A percentile compares a stretch with the other conserved stretches of the same genome.
phyloP scores from a whole-genome alignment of 2,113 vertebrate genomes.

The Psilopogon haemacephalus region DNA sequence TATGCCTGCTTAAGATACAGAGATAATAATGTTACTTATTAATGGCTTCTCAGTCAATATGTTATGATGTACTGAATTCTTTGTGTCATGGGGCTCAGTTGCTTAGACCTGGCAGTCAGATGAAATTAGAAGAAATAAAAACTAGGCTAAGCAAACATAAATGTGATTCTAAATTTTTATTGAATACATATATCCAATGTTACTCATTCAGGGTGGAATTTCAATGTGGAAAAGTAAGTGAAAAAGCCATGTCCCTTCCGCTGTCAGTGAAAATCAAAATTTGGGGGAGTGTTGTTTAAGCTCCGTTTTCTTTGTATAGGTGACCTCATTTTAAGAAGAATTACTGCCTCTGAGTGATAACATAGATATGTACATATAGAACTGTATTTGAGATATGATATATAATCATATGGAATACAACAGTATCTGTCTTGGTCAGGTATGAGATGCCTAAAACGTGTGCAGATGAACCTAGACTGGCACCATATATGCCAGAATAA shows the following conservation, averaged over 20 bases:
- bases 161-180: background rate
- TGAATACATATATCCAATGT: background rate
- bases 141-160: background rate
- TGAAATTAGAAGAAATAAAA: conserved; percentile 33
- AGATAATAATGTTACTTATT: conserved; percentile 3
- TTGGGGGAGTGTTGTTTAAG: background rate
- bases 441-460: background rate
- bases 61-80: background rate
- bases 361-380: background rate
- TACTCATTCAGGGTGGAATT: background rate
- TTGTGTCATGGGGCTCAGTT: background rate
- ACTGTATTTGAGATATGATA: background rate
- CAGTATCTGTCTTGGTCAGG: background rate
- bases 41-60: conserved; percentile 13
- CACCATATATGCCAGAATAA: background rate
- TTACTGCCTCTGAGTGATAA: background rate
- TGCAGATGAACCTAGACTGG: background rate
- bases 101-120: background rate
- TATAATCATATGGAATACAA: background rate
- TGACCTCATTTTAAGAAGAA: background rate
- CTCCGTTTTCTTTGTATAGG: background rate
- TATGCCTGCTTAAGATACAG: background rate
- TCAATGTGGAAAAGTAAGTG: background rate
- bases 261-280: background rate
- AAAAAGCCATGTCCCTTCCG: background rate